Evolutionary conservation across 2,888 invertebrate species (phyloP).

Genomic region (Ectropis crepuscularia): DNA sequence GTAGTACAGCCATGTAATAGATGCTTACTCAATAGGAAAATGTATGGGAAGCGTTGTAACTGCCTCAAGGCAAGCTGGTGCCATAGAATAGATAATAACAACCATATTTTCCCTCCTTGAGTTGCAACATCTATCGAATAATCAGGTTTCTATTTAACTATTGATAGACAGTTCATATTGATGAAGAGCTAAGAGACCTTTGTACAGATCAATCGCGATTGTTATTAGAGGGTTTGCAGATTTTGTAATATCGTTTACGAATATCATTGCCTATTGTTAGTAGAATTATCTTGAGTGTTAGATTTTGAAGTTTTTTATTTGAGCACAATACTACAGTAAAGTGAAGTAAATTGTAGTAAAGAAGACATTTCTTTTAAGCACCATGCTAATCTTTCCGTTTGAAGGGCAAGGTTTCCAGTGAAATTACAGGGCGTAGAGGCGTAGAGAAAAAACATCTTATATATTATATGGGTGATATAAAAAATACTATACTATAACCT

Average conservation of each 20-base stretch:
- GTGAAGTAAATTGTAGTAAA: too few species aligned
- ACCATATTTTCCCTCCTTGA: slow-evolving; percentile 3
- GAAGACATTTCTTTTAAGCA: too few species aligned
- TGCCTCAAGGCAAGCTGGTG: slow-evolving; percentile 9
- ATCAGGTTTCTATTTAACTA: background rate
- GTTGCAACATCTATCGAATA: slow-evolving; percentile 2
- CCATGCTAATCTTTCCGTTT: too few species aligned
- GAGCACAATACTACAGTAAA: too few species aligned
- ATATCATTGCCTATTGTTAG: too few species aligned
- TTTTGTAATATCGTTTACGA: background rate
- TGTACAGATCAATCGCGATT: background rate
- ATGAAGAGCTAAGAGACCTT: background rate
- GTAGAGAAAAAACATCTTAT: too few species aligned
- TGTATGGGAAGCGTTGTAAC: slow-evolving; percentile 3
- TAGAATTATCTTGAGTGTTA: too few species aligned
- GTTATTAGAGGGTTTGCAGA: background rate
- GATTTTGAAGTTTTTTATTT: too few species aligned
- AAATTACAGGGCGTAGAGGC: too few species aligned
- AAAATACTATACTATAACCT: too few species aligned
- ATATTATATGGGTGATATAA: too few species aligned
- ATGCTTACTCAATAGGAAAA: slow-evolving; percentile 11
- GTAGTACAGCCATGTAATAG: background rate
- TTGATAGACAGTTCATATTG: slow-evolving; percentile 5
- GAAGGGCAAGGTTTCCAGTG: too few species aligned
- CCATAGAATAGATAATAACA: slow-evolving; percentile 1